Base-by-base conservation (phyloP, 2,888 invertebrate species). In the Lumbricus terrestris region DNA sequence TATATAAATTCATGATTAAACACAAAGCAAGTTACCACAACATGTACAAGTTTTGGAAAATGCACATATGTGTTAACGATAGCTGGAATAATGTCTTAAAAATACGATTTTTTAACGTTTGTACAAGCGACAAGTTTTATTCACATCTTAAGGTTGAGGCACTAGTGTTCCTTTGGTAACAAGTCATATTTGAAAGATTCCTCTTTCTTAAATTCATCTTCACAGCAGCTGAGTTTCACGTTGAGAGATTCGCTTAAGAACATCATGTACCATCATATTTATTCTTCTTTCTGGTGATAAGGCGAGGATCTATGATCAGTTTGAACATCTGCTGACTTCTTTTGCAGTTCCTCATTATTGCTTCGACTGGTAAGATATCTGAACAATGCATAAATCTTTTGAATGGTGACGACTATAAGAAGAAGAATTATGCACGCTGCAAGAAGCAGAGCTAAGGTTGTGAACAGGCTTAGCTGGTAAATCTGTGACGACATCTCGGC, bases 401-500 rank as follows among this genome's bases (percentile, higher is more conserved):
- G 85, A 37, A 85, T 85, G 85, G 85, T 23, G 23, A 37, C 18
- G n/a, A 37, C 35, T 37, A 85, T 35, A 15, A 85, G 85, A 18
- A 85, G 85, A 34, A 85, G n/a, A 34, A 85, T 34, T 34, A 85
- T 37, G 37, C 34, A 85, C 8, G 18, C 34, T 33, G 85, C 85
- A 85, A 85, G 6, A 85, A 85, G 35, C 20, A 85, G 85, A 35
- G 16, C 20, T 18, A 85, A 18, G 8, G 85, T 85, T 85, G 85
- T 23, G 85, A 85, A 4, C 85, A 85, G 37, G 35, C 85, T 85
- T 23, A 85, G 85, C 85, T 85, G 85, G n/a, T 85, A 85, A 37
- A 85, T 85, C 37, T 85, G 85, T 34, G 85, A 85, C 34, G 85
- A 37, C 85, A 85, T 85, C 37, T 85, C 37, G 34, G 85, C n/a